Evolutionary conservation across 2,113 vertebrate species (phyloP), one percentile per base, ranked within the genome.

Genomic region (Oryzias curvinotus): DNA sequence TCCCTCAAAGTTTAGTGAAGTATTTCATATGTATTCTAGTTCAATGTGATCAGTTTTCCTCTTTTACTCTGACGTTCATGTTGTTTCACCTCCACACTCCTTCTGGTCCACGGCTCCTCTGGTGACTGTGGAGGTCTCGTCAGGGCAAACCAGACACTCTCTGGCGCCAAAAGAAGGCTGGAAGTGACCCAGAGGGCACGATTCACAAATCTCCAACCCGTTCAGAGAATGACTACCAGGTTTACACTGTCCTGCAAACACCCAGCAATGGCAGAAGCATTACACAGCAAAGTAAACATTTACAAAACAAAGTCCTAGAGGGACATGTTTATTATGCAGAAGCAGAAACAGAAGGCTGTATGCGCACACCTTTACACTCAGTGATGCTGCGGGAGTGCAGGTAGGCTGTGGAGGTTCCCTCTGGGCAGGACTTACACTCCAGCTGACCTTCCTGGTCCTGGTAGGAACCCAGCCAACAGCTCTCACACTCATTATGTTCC

Each of bases 171-270:
- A 90, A 4, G 78, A 87, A 10, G 94, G 84, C 82, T 99, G 97
- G 59, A 94, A 98, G 52, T 93, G 93, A 50, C 95, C 96, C 85
- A 96, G 75, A 0, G 95, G 95, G 83, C 97, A 99, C 0, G 97
- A 97, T 86, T 99, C 96, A 16, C 97, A 99, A 1, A 93, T 98
- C 89, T 99, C 96, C 81, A 99, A 86, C 6, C 97, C 96, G 7
- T 93, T 98, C 62, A 88, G 17, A 15, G 97, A 99, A n/a, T 94
- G 95, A 0, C 92, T 96, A 48, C 97, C 97, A 16, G 95, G 96
- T 68, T 95, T 96, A 83, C 97, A 99, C 77, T 97, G 94, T 77
- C 92, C 96, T 99, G 58, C 48, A 91, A 68, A 52, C 57, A 68
- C 7, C 6, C 4, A 48, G 19, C 36, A 41, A 16, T 13, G 17